A percentile compares a stretch with the other conserved stretches of the same genome.
Evolutionary conservation across 2,797 vertebrate genomes (phyloP).

Genomic region (Oreochromis mossambicus): DNA sequence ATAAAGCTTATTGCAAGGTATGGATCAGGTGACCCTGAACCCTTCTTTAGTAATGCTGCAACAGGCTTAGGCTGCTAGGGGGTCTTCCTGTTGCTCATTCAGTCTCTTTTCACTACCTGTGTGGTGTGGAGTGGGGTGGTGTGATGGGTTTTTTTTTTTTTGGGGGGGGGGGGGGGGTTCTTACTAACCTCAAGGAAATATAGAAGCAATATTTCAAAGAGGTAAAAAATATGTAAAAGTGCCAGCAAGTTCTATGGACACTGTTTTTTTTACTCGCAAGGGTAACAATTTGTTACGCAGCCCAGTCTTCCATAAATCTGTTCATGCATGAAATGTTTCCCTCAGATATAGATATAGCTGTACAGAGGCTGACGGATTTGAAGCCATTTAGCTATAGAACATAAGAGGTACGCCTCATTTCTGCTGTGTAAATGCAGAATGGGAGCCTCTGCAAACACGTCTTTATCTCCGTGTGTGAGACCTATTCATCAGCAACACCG

Average conservation of each 20-base stretch:
- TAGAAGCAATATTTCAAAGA: neutral
- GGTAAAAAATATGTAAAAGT: neutral
- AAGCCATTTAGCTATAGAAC: neutral
- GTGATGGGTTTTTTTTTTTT: neutral
- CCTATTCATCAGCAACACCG: conserved; percentile 23
- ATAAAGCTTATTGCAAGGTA: neutral
- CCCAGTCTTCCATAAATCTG: neutral
- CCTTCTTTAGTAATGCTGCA: neutral
- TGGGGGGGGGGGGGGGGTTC: neutral
- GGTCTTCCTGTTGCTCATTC: neutral
- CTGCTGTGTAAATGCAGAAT: neutral
- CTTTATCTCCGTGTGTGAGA: conserved; percentile 32
- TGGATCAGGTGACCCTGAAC: neutral
- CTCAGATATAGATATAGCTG: neutral
- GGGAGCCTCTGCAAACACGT: conserved; percentile 32
- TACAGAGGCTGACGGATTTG: neutral
- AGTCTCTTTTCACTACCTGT: neutral
- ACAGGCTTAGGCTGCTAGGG: neutral
- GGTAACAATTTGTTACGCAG: neutral
- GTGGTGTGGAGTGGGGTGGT: too few species aligned
- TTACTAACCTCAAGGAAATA: neutral
- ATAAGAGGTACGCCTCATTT: neutral
- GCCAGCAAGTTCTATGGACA: neutral
- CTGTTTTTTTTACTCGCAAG: neutral
- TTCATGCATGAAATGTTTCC: neutral